phyloP scores from a whole-genome alignment of 2,113 vertebrate genomes.

The Herpailurus yagouaroundi region DNA sequence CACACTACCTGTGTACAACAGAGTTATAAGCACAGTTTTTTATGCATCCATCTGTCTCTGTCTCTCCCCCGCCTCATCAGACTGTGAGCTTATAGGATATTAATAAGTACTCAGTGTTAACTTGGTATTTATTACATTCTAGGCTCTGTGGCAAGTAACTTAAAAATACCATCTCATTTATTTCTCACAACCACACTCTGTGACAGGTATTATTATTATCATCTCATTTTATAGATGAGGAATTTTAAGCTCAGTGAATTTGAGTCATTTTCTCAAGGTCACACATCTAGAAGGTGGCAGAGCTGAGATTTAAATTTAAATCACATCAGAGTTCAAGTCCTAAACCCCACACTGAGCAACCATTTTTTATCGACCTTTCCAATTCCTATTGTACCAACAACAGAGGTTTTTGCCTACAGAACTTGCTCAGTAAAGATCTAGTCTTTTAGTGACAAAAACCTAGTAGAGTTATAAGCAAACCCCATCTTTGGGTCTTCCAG shows the following conservation, averaged over 20 bases:
- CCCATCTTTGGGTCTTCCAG: background rate
- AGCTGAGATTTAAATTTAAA: constrained; percentile 46
- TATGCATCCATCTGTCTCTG: background rate
- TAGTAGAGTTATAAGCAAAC: background rate
- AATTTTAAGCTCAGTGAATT: constrained; percentile 51
- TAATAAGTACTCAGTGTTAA: background rate
- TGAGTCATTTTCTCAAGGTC: constrained; percentile 52
- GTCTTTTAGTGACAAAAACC: background rate
- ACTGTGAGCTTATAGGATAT: background rate
- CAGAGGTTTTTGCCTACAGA: background rate
- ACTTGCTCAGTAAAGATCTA: background rate
- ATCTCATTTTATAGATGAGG: constrained; percentile 56
- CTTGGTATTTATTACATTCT: constrained; percentile 35
- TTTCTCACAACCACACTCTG: background rate
- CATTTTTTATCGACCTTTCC: background rate
- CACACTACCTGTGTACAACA: background rate
- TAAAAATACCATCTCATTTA: constrained; percentile 5
- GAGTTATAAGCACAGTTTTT: constrained; percentile 11
- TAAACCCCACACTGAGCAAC: background rate
- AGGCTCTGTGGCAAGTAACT: background rate
- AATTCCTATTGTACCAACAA: background rate
- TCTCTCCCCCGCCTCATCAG: background rate
- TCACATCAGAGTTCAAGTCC: constrained; percentile 25
- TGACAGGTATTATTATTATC: constrained; percentile 34
- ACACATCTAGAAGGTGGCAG: constrained; percentile 27